Conservation (phyloP, 2,888 invertebrate genomes). For the Monoplex corrugatus region DNA sequence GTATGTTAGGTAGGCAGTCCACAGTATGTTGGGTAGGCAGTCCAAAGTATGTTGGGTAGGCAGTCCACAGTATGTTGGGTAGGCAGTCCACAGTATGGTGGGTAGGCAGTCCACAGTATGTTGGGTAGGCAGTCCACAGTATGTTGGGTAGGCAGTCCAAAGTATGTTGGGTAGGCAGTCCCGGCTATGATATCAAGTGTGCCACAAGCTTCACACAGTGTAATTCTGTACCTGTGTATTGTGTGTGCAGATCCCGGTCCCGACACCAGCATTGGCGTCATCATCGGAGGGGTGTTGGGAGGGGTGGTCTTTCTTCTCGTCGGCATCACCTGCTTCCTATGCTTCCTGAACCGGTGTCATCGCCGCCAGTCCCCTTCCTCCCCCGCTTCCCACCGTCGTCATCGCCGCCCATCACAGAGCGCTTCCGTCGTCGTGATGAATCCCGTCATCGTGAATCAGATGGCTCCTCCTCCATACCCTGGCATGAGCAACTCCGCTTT, state of each 20-base stretch:
- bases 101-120: too few species aligned
- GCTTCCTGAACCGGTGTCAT: conserved; percentile 15
- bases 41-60: too few species aligned
- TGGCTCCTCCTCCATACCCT: conserved; percentile 45
- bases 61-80: too few species aligned
- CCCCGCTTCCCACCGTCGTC: neutral
- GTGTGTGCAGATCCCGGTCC: too few species aligned
- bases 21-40: too few species aligned
- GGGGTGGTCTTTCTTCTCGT: conserved; percentile 24
- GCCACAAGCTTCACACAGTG: too few species aligned
- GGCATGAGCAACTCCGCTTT: conserved; percentile 20
- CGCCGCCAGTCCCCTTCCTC: neutral
- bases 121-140: too few species aligned
- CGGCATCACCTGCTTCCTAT: conserved; percentile 19
- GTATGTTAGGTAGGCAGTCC: too few species aligned
- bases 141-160: too few species aligned
- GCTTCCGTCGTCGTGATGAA: conserved; percentile 10
- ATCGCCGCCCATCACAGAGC: neutral
- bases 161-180: too few species aligned
- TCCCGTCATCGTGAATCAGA: conserved; percentile 44
- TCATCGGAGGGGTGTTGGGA: conserved; percentile 20
- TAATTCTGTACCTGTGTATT: neutral
- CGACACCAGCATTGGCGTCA: conserved; percentile 5
- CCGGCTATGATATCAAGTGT: too few species aligned
- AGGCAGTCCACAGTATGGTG: too few species aligned